Evolutionary conservation across 2,797 vertebrate genomes (phyloP).

Genomic region (Eutrigla gurnardus): DNA sequence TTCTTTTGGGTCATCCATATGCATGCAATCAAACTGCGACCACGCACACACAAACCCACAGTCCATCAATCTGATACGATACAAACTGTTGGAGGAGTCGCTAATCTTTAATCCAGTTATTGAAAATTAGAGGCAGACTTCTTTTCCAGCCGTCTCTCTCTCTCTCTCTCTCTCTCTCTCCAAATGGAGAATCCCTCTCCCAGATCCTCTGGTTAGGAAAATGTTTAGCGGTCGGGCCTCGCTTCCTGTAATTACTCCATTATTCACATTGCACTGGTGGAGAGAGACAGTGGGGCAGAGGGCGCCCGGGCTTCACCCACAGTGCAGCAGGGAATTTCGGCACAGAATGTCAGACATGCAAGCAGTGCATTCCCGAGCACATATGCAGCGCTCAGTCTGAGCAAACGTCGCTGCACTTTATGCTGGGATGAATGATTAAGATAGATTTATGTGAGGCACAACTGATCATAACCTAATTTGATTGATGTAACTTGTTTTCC

Average conservation of each 20-base stretch:
- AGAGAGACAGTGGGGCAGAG: slow-evolving; percentile 61
- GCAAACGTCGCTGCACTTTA: slow-evolving; percentile 28
- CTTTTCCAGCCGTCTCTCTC: slow-evolving; percentile 41
- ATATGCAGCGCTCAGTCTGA: not conserved
- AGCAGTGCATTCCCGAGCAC: slow-evolving; percentile 26
- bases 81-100: slow-evolving; percentile 32
- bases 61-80: slow-evolving; percentile 40
- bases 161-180: slow-evolving; percentile 34
- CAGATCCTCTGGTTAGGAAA: slow-evolving; percentile 75
- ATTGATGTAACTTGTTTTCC: slow-evolving; percentile 79
- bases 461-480: slow-evolving; percentile 77
- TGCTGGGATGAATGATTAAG: slow-evolving; percentile 25
- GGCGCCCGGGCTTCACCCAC: slow-evolving; percentile 42
- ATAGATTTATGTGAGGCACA: slow-evolving; percentile 30
- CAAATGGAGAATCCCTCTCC: slow-evolving; percentile 63
- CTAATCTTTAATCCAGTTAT: slow-evolving; percentile 75
- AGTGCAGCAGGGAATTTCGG: slow-evolving; percentile 26
- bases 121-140: slow-evolving; percentile 70
- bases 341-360: slow-evolving; percentile 53
- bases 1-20: slow-evolving; percentile 14
- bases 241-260: slow-evolving; percentile 82
- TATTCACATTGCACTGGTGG: slow-evolving; percentile 72
- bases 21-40: slow-evolving; percentile 13
- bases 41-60: slow-evolving; percentile 23
- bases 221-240: slow-evolving; percentile 68